Evolutionary conservation across 2,113 vertebrate species (phyloP).

Genomic region (Acrocephalus kingi): DNA sequence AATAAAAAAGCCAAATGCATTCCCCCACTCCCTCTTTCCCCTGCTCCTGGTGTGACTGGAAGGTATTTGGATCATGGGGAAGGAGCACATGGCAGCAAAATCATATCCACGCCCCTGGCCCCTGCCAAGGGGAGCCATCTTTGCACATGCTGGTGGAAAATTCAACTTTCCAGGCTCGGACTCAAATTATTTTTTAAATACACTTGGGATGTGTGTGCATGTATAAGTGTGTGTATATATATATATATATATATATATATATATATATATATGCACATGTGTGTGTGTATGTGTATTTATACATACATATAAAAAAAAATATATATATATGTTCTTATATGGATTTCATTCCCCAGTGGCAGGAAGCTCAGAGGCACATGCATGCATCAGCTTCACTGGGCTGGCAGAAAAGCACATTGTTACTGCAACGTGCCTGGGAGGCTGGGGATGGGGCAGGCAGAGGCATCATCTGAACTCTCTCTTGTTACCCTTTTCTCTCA

Average conservation of each 20-base stretch:
- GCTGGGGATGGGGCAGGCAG: not conserved
- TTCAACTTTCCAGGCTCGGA: conserved; percentile 36
- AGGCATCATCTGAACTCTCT: not conserved
- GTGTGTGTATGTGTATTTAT: conserved; percentile 45
- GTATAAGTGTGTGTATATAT: not conserved
- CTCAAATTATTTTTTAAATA: conserved; percentile 42
- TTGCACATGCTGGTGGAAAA: conserved; percentile 66
- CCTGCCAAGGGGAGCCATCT: conserved; percentile 44
- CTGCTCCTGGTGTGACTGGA: conserved; percentile 65
- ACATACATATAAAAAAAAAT: conserved; percentile 14
- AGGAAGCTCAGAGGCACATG: not conserved
- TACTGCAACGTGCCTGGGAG: not conserved
- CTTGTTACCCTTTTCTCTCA: not conserved
- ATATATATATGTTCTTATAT: conserved; percentile 46
- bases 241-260: not conserved
- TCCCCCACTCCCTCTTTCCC: conserved; percentile 1
- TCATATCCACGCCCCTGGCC: not conserved
- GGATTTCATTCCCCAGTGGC: conserved; percentile 37
- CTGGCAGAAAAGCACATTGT: not conserved
- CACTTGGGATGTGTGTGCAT: not conserved
- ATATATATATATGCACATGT: not conserved
- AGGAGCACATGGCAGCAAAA: not conserved
- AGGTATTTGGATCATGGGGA: conserved; percentile 22
- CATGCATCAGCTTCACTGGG: not conserved
- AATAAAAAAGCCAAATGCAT: conserved; percentile 61